These are phyloP conservation scores for Chaunax sp. DNA, from an alignment of 2,797 vertebrate species.

Conservation along the genomic window DNA sequence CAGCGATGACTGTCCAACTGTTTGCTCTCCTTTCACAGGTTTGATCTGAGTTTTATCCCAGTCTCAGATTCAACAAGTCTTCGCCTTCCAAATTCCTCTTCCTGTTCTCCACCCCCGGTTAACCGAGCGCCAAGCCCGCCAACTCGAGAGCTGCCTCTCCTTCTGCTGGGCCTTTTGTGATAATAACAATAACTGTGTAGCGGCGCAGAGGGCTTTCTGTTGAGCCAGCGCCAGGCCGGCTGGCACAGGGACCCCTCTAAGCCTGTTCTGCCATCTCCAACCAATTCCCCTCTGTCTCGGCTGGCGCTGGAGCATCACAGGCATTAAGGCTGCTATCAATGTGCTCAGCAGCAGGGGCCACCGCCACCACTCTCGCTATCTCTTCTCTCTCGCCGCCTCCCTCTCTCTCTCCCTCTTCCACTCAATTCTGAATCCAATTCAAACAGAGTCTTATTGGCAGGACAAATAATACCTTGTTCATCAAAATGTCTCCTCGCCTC, in stretches of 20 bases:
- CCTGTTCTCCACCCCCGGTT: conserved; percentile 63
- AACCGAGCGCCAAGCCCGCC: conserved; percentile 74
- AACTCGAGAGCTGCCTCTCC: conserved; percentile 77
- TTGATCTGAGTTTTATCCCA: conserved; percentile 56
- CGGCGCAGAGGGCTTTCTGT: conserved; percentile 71
- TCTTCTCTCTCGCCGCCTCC: conserved; percentile 45
- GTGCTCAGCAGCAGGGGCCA: conserved; percentile 74
- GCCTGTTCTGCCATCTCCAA: conserved; percentile 74
- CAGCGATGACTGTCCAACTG: conserved; percentile 40
- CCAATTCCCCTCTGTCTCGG: conserved; percentile 69
- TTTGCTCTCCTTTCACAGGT: conserved; percentile 58
- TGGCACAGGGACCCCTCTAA: conserved; percentile 73
- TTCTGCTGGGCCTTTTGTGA: conserved; percentile 80
- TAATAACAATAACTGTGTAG: conserved; percentile 79
- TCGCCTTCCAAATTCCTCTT: conserved; percentile 67
- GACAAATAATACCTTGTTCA: conserved; percentile 68
- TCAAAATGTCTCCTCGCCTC: conserved; percentile 58
- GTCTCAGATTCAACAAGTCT: conserved; percentile 59
- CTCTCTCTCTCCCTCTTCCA: conserved; percentile 64
- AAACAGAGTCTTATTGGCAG: conserved; percentile 67
- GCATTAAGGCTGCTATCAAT: conserved; percentile 76
- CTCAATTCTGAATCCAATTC: conserved; percentile 67
- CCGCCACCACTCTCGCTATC: conserved; percentile 57
- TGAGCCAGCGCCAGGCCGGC: conserved; percentile 71
- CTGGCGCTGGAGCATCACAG: conserved; percentile 68